These are phyloP conservation scores for Syngnathus scovelli DNA, from an alignment of 2,113 vertebrate species.

Conservation along the genomic window DNA sequence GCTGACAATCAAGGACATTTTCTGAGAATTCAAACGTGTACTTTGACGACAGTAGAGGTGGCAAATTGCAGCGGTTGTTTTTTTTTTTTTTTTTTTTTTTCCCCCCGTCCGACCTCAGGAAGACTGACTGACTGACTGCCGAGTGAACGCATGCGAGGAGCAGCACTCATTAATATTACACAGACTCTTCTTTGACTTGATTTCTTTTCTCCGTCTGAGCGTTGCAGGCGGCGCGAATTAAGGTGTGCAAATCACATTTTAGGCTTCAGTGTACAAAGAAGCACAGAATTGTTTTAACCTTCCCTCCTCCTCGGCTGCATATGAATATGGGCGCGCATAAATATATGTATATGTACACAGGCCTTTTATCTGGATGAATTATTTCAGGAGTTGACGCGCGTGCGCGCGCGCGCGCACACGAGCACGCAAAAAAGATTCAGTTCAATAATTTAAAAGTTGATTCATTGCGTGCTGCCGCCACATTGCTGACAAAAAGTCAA, in stretches of 20 bases:
- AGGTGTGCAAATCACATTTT: conserved; percentile 73
- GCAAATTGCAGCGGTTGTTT: neutral
- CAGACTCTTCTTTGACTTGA: conserved; percentile 68
- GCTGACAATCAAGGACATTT: conserved; percentile 17
- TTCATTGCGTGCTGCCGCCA: neutral
- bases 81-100: neutral
- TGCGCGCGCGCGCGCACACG: neutral
- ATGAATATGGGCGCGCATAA: conserved; percentile 2
- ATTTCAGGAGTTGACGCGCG: neutral
- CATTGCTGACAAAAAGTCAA: neutral
- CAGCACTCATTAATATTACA: conserved; percentile 70
- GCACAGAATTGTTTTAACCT: conserved; percentile 50
- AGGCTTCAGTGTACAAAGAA: conserved; percentile 64
- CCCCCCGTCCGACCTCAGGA: neutral
- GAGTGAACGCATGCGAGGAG: conserved; percentile 54
- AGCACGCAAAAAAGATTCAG: neutral
- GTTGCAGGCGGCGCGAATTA: conserved; percentile 66
- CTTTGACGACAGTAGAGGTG: neutral
- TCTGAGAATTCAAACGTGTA: neutral
- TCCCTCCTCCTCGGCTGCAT: conserved; percentile 25
- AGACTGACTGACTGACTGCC: neutral
- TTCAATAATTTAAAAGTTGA: conserved; percentile 6
- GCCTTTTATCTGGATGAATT: conserved; percentile 10
- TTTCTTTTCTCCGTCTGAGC: conserved; percentile 64
- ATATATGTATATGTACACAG: conserved; percentile 11